phyloP scores from a whole-genome alignment of 2,113 vertebrate genomes.

The Arothron firmamentum region DNA sequence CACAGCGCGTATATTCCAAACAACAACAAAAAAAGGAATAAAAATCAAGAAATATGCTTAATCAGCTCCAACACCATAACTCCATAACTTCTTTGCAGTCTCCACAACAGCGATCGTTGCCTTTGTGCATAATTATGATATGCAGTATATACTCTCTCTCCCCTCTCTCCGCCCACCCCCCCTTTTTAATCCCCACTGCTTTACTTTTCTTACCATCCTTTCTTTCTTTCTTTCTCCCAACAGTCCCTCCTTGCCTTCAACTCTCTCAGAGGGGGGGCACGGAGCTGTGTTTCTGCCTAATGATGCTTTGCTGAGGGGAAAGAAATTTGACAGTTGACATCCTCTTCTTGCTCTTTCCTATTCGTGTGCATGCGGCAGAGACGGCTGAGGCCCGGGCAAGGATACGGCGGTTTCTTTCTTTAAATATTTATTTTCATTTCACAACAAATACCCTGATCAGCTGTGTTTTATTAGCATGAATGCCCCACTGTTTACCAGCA shows the following conservation, averaged over 20 bases:
- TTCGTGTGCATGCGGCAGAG: background rate
- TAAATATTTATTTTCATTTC: background rate
- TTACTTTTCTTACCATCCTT: slow-evolving; percentile 28
- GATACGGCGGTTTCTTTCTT: background rate
- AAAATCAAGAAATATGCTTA: background rate
- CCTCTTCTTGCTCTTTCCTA: slow-evolving; percentile 17
- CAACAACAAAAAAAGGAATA: background rate
- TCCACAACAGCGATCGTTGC: background rate
- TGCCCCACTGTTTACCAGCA: too few species aligned
- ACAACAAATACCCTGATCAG: too few species aligned
- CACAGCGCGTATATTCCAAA: too few species aligned
- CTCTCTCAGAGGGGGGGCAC: slow-evolving; percentile 39
- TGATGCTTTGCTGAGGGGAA: slow-evolving; percentile 54
- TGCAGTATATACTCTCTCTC: slow-evolving; percentile 18
- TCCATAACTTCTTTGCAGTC: background rate
- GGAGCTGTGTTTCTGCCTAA: slow-evolving; percentile 57
- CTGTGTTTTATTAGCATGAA: too few species aligned
- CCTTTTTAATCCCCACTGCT: slow-evolving; percentile 14
- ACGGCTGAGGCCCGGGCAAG: background rate
- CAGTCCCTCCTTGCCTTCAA: slow-evolving; percentile 43
- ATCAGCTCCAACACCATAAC: background rate
- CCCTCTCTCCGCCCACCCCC: slow-evolving; percentile 11
- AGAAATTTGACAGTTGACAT: slow-evolving; percentile 53
- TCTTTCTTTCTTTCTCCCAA: slow-evolving; percentile 30
- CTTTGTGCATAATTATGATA: slow-evolving; percentile 28